These are phyloP conservation scores for Drosophila heteroneura DNA, from an alignment of 2,888 invertebrate species.

Conservation along the genomic window DNA sequence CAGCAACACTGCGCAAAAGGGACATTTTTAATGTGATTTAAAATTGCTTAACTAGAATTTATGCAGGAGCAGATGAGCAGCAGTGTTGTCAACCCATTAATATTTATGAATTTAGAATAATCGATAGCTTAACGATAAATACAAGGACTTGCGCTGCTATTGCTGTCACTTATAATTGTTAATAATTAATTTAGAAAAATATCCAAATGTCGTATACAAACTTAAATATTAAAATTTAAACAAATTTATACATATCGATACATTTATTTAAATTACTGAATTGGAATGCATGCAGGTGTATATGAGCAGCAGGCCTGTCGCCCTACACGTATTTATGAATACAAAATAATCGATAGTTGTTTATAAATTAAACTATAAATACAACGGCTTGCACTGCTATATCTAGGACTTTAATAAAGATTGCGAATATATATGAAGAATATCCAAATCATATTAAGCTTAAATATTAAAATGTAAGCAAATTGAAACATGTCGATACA, in stretches of 20 bases:
- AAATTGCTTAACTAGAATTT: conserved; percentile 20
- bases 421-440: neutral
- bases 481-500: conserved; percentile 9
- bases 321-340: neutral
- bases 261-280: neutral
- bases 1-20: conserved; percentile 51
- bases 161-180: neutral
- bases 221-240: neutral
- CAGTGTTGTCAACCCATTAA: conserved; percentile 34
- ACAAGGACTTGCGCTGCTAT: neutral
- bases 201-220: neutral
- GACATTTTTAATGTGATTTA: conserved; percentile 48
- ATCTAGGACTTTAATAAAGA: neutral
- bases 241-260: neutral
- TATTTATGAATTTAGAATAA: neutral
- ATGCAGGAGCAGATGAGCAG: conserved; percentile 14
- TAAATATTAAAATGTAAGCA: neutral
- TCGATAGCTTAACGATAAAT: conserved; percentile 6
- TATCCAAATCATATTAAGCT: neutral
- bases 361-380: neutral
- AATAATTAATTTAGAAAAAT: neutral
- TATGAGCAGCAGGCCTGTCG: neutral
- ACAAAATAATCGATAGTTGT: neutral
- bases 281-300: neutral
- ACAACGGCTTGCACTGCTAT: neutral